Evolutionary conservation across 2,797 vertebrate genomes (phyloP).

Genomic region (Thalassophryne amazonica): DNA sequence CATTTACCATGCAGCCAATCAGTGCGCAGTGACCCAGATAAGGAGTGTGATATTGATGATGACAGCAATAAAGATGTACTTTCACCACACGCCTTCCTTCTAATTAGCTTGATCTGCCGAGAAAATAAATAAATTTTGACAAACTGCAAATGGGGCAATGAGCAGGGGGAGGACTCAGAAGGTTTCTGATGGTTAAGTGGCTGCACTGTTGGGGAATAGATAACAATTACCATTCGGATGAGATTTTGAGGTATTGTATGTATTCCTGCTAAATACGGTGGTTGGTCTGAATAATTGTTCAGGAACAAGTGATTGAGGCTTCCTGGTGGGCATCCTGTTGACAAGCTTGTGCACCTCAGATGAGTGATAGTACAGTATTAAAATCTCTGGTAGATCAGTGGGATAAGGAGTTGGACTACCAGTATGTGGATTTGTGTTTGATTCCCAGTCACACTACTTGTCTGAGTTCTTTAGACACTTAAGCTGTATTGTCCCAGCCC

Average conservation of each 20-base stretch:
- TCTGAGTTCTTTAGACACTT: no score
- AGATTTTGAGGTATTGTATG: conserved; percentile 53
- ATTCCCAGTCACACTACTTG: no score
- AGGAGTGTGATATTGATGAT: conserved; percentile 68
- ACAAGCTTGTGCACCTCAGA: not conserved
- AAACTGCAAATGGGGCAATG: conserved; percentile 52
- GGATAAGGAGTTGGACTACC: no score
- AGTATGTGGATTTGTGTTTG: no score
- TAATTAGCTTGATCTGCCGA: conserved; percentile 66
- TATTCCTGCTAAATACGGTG: conserved; percentile 41
- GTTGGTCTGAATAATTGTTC: conserved; percentile 45
- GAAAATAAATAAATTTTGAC: conserved; percentile 70
- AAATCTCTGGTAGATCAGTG: no score
- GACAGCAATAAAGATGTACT: conserved; percentile 72
- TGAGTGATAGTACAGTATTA: not conserved
- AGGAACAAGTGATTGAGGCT: conserved; percentile 44
- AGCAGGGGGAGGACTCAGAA: conserved; percentile 10
- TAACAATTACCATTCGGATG: conserved; percentile 65
- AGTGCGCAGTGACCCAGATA: conserved; percentile 70
- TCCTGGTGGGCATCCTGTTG: conserved; percentile 1
- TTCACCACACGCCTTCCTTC: conserved; percentile 59
- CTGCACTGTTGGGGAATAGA: conserved; percentile 46
- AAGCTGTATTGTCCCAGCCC: no score
- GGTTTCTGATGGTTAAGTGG: conserved; percentile 63
- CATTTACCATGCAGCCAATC: conserved; percentile 70